Evolutionary conservation across 2,888 invertebrate genomes (phyloP), one percentile per base, ranked within the genome.

Genomic region (Antheraea yamamai): DNA sequence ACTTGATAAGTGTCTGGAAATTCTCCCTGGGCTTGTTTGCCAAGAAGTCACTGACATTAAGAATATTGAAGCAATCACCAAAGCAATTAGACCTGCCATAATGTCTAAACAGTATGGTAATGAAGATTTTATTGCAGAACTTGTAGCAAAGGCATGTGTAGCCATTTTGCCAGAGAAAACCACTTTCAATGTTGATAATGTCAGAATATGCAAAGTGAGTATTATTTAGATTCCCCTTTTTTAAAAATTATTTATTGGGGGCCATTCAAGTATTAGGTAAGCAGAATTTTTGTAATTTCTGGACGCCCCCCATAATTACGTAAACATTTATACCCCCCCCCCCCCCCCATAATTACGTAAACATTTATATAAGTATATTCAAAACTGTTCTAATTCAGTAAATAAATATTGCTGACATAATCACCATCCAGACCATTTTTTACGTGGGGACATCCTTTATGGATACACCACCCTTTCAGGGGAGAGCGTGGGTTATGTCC

Each of bases 61-160:
- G 81, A 95, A 98, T 92, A 87, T 96, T 76, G 95, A 96, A 16
- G 96, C 97, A 82, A 97, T 99, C 0, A 95, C 95, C 30, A 96
- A 96, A 82, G 97, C 96, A 30, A 96, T 99, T 73, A 96, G 95
- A 79, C 96, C 99, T 0, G 94, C 99, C 0, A 96, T 99, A 75
- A 99, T 99, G 97, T 99, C 99, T 75, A 99, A 99, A 92, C 99
- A 99, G 88, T 99, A 98, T 93, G 99, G 99, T 18, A 97, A 98
- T 92, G 99, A 99, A 95, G 99, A 99, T 83, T 97, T 99, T 84
- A 95, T 99, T 20, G 96, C 98, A 30, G 96, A 96, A 70, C 95
- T 99, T 64, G 97, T 99, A n/a, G 95, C 97, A 23, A 96, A 97
- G 87, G 98, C 99, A 2, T 99, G 98, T 89, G 96, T 98, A 78